Conservation (phyloP, 1,140 invertebrate species). For the Asobara japonica region DNA sequence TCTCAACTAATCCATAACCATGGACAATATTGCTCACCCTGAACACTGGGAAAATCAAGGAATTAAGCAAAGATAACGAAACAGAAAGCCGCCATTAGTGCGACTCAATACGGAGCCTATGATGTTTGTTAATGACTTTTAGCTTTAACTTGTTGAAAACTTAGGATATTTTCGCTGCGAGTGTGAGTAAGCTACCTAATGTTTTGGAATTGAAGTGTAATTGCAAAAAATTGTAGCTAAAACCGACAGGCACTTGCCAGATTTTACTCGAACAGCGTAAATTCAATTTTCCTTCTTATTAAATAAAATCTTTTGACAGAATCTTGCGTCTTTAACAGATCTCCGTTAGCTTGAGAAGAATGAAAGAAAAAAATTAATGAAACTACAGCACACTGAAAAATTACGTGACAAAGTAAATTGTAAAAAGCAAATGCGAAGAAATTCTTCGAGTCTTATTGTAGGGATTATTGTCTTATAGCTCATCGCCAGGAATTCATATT, state of each 20-base stretch:
- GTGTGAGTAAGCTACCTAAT: conserved; percentile 17
- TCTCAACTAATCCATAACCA: no score
- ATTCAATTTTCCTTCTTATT: background rate
- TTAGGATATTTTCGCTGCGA: conserved; percentile 40
- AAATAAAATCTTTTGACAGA: background rate
- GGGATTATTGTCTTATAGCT: background rate
- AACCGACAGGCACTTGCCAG: background rate
- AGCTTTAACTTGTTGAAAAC: conserved; percentile 61
- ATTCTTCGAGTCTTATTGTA: background rate
- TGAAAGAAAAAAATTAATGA: no score
- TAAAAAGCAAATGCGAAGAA: background rate
- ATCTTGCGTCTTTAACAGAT: background rate
- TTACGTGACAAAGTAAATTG: background rate
- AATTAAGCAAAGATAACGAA: conserved; percentile 37
- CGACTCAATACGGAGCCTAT: conserved; percentile 54
- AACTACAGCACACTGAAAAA: background rate
- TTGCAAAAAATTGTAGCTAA: background rate
- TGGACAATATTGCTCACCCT: background rate
- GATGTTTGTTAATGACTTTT: conserved; percentile 63
- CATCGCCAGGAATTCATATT: conserved; percentile 1
- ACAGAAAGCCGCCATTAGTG: conserved; percentile 42
- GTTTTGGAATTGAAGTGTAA: background rate
- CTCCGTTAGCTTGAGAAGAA: background rate
- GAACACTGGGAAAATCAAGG: conserved; percentile 35
- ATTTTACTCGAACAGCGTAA: conserved; percentile 4